Evolutionary conservation across 2,888 invertebrate genomes (phyloP).

Genomic region (Xestia xanthographa): DNA sequence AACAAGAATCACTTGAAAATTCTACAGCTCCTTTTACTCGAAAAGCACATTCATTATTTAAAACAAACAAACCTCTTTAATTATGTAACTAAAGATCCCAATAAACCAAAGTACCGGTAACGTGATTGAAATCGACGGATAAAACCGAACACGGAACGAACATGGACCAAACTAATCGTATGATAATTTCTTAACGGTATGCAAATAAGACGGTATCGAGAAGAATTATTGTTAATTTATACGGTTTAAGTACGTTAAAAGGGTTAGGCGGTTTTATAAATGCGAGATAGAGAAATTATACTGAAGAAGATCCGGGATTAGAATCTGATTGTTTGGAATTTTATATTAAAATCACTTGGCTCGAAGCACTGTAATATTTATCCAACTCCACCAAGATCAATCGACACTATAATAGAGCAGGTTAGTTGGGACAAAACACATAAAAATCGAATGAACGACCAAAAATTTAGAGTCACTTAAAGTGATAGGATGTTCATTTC

Average conservation of each 20-base stretch:
- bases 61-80: conserved; percentile 50
- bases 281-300: conserved; percentile 28
- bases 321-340: conserved; percentile 10
- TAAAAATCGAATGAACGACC: neutral
- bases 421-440: neutral
- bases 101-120: conserved; percentile 38
- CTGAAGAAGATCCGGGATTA: conserved; percentile 22
- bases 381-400: neutral
- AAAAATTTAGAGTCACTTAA: neutral
- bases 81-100: conserved; percentile 44
- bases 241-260: conserved; percentile 32
- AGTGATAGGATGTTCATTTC: neutral
- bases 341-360: conserved; percentile 14
- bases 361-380: neutral
- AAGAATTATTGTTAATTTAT: conserved; percentile 63
- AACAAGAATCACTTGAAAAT: no score
- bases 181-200: conserved; percentile 68
- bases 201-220: conserved; percentile 52
- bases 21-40: no score
- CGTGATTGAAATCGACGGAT: conserved; percentile 54
- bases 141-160: conserved; percentile 42
- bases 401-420: neutral
- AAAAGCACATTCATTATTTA: conserved; percentile 21
- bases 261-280: conserved; percentile 45
- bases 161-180: conserved; percentile 55